phyloP scores from a whole-genome alignment of 1,140 invertebrate species.

The Epicauta chinensis region DNA sequence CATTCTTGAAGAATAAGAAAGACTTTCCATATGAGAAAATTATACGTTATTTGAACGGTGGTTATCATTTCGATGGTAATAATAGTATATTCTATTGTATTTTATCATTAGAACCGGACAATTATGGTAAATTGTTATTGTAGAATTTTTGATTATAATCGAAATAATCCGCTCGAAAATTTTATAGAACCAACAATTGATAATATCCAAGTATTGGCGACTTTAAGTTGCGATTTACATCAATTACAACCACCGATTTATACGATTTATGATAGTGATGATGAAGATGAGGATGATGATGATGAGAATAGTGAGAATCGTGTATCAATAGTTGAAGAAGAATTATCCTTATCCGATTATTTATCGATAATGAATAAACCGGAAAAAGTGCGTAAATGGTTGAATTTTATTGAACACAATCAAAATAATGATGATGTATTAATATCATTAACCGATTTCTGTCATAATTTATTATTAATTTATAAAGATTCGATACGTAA shows the following conservation, averaged over 20 bases:
- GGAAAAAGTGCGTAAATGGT: conserved; percentile 35
- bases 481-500: conserved; percentile 41
- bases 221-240: conserved; percentile 31
- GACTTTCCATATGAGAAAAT: conserved; percentile 47
- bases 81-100: conserved; percentile 55
- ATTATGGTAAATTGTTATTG: conserved; percentile 50
- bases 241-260: conserved; percentile 21
- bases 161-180: not conserved
- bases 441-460: conserved; percentile 32
- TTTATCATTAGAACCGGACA: conserved; percentile 56
- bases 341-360: conserved; percentile 34
- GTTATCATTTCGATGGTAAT: conserved; percentile 34
- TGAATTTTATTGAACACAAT: conserved; percentile 35
- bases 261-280: conserved; percentile 33
- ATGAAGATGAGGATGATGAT: conserved; percentile 31
- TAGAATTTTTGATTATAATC: not conserved
- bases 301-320: conserved; percentile 10
- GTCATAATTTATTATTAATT: conserved; percentile 39
- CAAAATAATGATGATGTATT: conserved; percentile 33
- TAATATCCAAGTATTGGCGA: conserved; percentile 34
- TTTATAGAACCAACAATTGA: conserved; percentile 34
- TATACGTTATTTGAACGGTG: conserved; percentile 44
- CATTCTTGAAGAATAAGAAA: conserved; percentile 44
- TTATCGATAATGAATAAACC: conserved; percentile 35
- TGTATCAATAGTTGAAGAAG: conserved; percentile 22